Evolutionary conservation across 2,888 invertebrate genomes (phyloP).

Genomic region (Junonia oenone): DNA sequence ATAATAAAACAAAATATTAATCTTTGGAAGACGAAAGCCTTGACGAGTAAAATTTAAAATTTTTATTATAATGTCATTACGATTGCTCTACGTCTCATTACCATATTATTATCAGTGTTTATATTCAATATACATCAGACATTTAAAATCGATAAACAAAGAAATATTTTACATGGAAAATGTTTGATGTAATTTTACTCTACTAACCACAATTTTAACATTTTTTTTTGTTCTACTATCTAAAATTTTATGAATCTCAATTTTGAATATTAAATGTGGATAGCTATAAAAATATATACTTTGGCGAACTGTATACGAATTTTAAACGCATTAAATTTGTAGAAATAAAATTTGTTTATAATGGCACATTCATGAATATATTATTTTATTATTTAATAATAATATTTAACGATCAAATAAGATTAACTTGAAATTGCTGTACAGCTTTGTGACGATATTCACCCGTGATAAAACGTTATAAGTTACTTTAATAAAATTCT

Average conservation of each 20-base stretch:
- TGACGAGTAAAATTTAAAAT: conserved; percentile 7
- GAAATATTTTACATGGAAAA: conserved; percentile 20
- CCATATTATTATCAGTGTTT: conserved; percentile 51
- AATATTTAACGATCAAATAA: conserved; percentile 20
- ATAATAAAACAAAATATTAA: conserved; percentile 21
- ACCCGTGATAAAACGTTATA: conserved; percentile 19
- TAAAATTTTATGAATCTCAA: conserved; percentile 57
- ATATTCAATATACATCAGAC: conserved; percentile 25
- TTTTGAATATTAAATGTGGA: conserved; percentile 70
- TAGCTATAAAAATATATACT: conserved; percentile 67
- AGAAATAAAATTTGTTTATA: conserved; percentile 56
- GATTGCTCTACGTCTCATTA: conserved; percentile 41
- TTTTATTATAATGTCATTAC: conserved; percentile 6
- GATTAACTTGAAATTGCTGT: conserved; percentile 9
- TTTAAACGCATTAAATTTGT: conserved; percentile 45
- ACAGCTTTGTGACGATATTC: conserved; percentile 28
- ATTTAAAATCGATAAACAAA: conserved; percentile 23
- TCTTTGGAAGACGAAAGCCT: conserved; percentile 25
- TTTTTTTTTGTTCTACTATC: conserved; percentile 39
- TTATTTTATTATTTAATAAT: conserved; percentile 13
- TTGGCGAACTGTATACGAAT: conserved; percentile 67
- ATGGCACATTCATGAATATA: conserved; percentile 46
- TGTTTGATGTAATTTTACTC: conserved; percentile 26
- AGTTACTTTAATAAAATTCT: conserved; percentile 14
- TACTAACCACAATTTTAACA: conserved; percentile 39